Percentiles rank a stretch among this genome's conserved stretches.
These are phyloP conservation scores for Hexactinellida sp. DNA, from an alignment of 37 sponge, comb jelly and placozoan genomes.

Conservation along the genomic window DNA sequence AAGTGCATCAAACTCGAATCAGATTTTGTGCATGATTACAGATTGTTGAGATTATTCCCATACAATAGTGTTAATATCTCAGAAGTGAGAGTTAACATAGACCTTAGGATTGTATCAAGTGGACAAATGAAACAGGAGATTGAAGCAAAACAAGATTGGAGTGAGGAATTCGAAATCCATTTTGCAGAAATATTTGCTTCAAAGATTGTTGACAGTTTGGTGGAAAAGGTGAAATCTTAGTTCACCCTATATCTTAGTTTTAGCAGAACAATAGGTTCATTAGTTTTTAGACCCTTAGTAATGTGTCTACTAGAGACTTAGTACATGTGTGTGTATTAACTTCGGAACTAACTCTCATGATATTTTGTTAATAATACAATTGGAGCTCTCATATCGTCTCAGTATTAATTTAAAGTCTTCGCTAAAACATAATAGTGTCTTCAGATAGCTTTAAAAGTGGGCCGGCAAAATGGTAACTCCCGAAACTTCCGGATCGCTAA, in stretches of 20 bases:
- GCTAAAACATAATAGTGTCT: too few species aligned
- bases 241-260: too few species aligned
- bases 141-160: background rate
- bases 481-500: too few species aligned
- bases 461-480: too few species aligned
- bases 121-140: background rate
- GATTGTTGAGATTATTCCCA: constrained; percentile 13
- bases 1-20: background rate
- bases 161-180: background rate
- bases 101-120: background rate
- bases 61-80: background rate
- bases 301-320: too few species aligned
- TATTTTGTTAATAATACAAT: background rate
- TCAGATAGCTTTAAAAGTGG: too few species aligned
- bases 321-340: too few species aligned
- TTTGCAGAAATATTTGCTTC: background rate
- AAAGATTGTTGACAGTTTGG: constrained; percentile 9
- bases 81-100: constrained; percentile 7
- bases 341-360: background rate
- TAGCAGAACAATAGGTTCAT: too few species aligned
- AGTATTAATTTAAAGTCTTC: too few species aligned
- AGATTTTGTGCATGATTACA: background rate
- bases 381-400: too few species aligned
- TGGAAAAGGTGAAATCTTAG: background rate
- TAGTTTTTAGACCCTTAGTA: too few species aligned